Conservation (phyloP, 2,113 vertebrate genomes). For the Tragelaphus imberbis region DNA sequence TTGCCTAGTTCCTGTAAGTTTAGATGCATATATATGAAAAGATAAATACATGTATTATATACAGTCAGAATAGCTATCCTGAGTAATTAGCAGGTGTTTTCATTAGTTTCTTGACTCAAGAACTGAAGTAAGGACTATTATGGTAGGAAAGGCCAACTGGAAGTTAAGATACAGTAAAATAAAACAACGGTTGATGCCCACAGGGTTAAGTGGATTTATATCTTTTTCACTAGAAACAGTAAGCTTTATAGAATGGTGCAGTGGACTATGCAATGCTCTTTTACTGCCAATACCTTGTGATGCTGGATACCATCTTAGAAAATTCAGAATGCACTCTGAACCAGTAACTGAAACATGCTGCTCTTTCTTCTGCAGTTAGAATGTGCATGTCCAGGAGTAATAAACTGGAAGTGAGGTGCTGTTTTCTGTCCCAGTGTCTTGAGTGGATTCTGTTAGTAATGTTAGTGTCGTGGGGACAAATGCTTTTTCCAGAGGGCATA, state of each 20-base stretch:
- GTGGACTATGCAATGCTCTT: neutral
- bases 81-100: neutral
- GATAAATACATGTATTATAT: neutral
- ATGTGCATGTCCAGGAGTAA: neutral
- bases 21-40: neutral
- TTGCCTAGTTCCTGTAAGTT: neutral
- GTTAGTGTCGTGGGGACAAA: neutral
- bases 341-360: neutral
- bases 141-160: neutral
- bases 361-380: neutral
- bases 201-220: neutral
- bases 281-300: neutral
- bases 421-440: neutral
- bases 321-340: neutral
- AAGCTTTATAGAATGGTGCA: neutral
- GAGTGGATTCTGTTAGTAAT: neutral
- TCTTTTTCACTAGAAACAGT: neutral
- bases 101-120: neutral
- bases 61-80: neutral
- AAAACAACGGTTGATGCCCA: neutral
- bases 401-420: neutral
- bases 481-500: neutral
- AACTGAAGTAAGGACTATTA: neutral
- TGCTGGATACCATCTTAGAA: neutral
- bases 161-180: neutral